Base-by-base conservation (phyloP, 1,140 invertebrate species). In the Samia ricini region DNA sequence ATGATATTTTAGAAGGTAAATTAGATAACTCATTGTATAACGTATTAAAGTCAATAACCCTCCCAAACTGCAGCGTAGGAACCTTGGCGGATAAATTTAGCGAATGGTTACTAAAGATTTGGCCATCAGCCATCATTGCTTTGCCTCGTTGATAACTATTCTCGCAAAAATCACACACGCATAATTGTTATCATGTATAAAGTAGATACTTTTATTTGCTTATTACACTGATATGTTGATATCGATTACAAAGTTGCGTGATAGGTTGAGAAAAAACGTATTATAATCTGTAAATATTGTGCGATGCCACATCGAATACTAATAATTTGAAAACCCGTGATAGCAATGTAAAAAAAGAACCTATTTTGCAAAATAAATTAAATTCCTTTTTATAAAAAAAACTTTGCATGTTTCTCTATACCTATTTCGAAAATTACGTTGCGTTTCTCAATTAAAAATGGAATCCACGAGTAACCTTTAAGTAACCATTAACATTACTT, bases 1-100 rank as follows among this genome's bases (percentile, higher is more conserved):
- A n/a, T n/a, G n/a, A n/a, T n/a, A n/a, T n/a, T 72, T 70, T 75
- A 72, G 61, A 50, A 64, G 68, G 65, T 69, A 72, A 59, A 67
- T 85, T 77, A 75, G 60, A 76, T 81, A 84, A 85, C 69, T 63
- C 61, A 76, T 85, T 85, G 75, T 81, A 78, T 85, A 85, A 85
- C 42, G 68, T 73, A 56, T 64, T 77, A 79, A 81, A 84, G 86
- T 89, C 85, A 89, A 86, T 88, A 88, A 89, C 87, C 83, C 83
- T 52, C 10, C 74, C 81, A 82, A 84, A 87, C 79, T 77, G 77
- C 76, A 80, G 79, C 74, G 71, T 78, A 77, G 76, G 76, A 86
- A 87, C 84, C 86, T 86, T 88, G 80, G 77, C 76, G 69, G 29
- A 60, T 79, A 87, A 83, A 86, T 79, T 78, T 85, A 85, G 79